phyloP scores from a whole-genome alignment of 2,113 vertebrate genomes.

The Copsychus sechellarum region DNA sequence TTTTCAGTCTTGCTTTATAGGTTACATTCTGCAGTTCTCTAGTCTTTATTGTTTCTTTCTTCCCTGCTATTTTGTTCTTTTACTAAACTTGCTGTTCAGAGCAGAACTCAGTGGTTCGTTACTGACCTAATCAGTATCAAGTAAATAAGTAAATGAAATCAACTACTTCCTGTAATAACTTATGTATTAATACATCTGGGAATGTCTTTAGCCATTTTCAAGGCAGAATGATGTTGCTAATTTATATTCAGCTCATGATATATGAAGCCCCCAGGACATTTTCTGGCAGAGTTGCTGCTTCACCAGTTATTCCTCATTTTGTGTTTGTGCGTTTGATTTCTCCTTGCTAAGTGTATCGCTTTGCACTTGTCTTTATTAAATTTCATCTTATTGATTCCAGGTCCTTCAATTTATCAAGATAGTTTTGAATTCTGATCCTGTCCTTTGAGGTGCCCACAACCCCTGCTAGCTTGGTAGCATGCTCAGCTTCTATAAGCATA shows the following conservation, averaged over 20 bases:
- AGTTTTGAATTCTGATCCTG: slow-evolving; percentile 21
- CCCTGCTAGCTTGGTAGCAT: neutral
- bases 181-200: neutral
- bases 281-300: slow-evolving; percentile 28
- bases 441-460: neutral
- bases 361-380: slow-evolving; percentile 54
- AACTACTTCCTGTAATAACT: slow-evolving; percentile 10
- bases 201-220: slow-evolving; percentile 17
- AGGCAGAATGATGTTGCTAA: neutral
- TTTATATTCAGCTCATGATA: slow-evolving; percentile 19
- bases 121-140: neutral
- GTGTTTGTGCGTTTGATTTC: slow-evolving; percentile 49
- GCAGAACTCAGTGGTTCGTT: fast-evolving
- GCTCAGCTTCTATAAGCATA: neutral
- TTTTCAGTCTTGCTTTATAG: neutral
- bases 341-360: slow-evolving; percentile 47
- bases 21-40: neutral
- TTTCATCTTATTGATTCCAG: slow-evolving; percentile 55
- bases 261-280: neutral
- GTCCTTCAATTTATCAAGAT: slow-evolving; percentile 40
- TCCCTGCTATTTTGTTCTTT: neutral
- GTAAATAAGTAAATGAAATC: neutral
- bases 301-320: slow-evolving; percentile 44
- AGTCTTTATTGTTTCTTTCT: neutral
- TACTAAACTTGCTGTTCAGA: neutral